Base-by-base conservation (phyloP, 1,140 invertebrate species). In the Trachymyrmex cornetzi region DNA sequence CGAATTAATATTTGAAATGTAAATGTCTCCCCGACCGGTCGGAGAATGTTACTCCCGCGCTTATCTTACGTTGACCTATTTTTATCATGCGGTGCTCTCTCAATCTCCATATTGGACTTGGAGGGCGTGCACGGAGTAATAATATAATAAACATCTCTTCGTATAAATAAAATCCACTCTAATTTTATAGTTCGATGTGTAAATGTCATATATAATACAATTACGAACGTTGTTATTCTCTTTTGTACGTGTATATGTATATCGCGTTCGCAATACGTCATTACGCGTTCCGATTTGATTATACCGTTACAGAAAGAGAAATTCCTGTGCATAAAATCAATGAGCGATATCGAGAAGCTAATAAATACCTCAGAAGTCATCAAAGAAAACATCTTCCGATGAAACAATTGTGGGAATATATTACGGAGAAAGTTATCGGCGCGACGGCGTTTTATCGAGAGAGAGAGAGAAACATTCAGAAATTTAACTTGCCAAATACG, bases 1-100 rank as follows among this genome's bases (percentile, higher is more conserved):
- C 19, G 12, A 64, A 79, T 79, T 79, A 44, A 67, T 53, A 67
- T 79, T 66, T 34, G 38, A 79, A 79, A 79, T 3, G 24, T 27
- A 24, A 80, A 38, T 67, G 27, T 79, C 61, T 24, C 14, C 3
- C 16, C 59, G 48, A 53, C 9, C 48, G 48, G 30, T 53, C n/a
- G 48, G 16, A 48, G 57, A 48, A 19, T 30, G 53, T 9, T 14
- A 19, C 34, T 67, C n/a, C 44, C 27, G 27, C 24, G 44, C 4
- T 67, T 67, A 53, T 80, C 24, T 12, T 12, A 44, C 34, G 9
- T 3, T 19, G 74, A 80, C 4, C 44, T 30, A 55, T 80, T 80
- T 80, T 69, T 69, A 55, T 50, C n/a, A 72, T 12, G 38, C 9
- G 11, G 38, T 38, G 9, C 34, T 16, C 38, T 44, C 0, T 44